Percentiles rank a stretch among this genome's conserved stretches.
These are phyloP conservation scores for Mythimna loreyi DNA, from an alignment of 2,888 invertebrate species.

Conservation along the genomic window DNA sequence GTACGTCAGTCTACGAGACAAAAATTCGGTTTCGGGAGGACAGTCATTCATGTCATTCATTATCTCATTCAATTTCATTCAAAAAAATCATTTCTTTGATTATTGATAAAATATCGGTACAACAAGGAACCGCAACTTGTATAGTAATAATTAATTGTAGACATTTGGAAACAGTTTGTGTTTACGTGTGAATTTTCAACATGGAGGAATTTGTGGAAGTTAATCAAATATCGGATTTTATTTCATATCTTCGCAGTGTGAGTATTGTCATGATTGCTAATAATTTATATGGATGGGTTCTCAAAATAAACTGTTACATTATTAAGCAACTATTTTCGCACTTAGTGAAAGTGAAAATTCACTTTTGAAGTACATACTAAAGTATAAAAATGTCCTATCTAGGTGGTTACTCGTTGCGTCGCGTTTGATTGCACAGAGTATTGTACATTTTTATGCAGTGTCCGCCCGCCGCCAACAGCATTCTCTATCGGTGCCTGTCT, in stretches of 20 bases:
- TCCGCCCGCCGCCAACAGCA: constrained; percentile 31
- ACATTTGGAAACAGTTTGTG: constrained; percentile 47
- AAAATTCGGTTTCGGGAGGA: neutral
- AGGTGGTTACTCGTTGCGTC: constrained; percentile 38
- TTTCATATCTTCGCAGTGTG: constrained; percentile 95
- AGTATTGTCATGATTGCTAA: constrained; percentile 81
- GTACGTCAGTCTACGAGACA: constrained; percentile 20
- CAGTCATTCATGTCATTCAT: constrained; percentile 29
- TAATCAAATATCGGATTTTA: constrained; percentile 94
- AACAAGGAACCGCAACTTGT: neutral
- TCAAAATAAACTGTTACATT: constrained; percentile 27
- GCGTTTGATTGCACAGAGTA: constrained; percentile 23
- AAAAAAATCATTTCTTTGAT: constrained; percentile 38
- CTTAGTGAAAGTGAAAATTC: constrained; percentile 1
- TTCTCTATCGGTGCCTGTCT: constrained; percentile 23
- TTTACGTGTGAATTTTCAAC: constrained; percentile 51
- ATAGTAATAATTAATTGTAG: constrained; percentile 6
- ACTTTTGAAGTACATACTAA: constrained; percentile 20
- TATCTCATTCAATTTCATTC: constrained; percentile 39
- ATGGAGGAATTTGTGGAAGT: constrained; percentile 93
- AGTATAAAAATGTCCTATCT: constrained; percentile 18
- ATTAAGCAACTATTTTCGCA: constrained; percentile 3
- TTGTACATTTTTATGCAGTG: too few relatives aligned
- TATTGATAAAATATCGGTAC: constrained; percentile 33
- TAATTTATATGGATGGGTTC: constrained; percentile 5